Percentiles rank a stretch among this genome's conserved stretches.
Evolutionary conservation across 1,140 invertebrate species (phyloP).

Genomic region (Eumeta japonica): DNA sequence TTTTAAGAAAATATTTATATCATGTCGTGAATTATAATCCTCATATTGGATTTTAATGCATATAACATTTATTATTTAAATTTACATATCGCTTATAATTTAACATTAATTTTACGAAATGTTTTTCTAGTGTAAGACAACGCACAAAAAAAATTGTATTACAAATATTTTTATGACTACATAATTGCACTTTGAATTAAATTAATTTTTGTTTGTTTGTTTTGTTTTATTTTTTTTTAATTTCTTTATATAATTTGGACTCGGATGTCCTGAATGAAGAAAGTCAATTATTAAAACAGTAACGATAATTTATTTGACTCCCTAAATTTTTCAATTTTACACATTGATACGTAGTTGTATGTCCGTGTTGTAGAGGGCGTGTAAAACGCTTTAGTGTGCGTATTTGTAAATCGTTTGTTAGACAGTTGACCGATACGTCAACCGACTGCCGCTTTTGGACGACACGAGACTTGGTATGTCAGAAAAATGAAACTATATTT

Average conservation of each 20-base stretch:
- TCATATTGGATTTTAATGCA: too few species aligned
- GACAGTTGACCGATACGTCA: too few species aligned
- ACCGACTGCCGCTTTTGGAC: too few species aligned
- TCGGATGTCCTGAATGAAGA: constrained; percentile 34
- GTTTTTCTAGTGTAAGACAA: neutral
- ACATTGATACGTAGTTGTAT: too few species aligned
- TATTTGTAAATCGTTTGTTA: too few species aligned
- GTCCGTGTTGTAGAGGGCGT: too few species aligned
- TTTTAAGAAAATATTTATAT: too few species aligned
- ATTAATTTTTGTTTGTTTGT: constrained; percentile 20
- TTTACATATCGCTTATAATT: constrained; percentile 8
- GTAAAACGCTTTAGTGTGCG: too few species aligned
- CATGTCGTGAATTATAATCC: too few species aligned
- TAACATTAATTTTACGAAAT: constrained; percentile 11
- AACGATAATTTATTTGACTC: constrained; percentile 45
- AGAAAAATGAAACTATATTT: constrained; percentile 16
- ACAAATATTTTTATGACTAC: constrained; percentile 28
- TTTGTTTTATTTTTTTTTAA: constrained; percentile 20
- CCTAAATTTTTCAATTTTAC: constrained; percentile 53
- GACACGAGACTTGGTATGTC: too few species aligned
- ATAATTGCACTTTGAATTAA: constrained; percentile 7
- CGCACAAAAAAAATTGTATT: constrained; percentile 16
- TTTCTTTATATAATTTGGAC: constrained; percentile 19
- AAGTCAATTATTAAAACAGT: constrained; percentile 46
- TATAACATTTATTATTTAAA: constrained; percentile 2